Percentiles rank a stretch among this genome's conserved stretches.
These are phyloP conservation scores for Rallus limicola DNA, from an alignment of 2,113 vertebrate species.

Conservation along the genomic window DNA sequence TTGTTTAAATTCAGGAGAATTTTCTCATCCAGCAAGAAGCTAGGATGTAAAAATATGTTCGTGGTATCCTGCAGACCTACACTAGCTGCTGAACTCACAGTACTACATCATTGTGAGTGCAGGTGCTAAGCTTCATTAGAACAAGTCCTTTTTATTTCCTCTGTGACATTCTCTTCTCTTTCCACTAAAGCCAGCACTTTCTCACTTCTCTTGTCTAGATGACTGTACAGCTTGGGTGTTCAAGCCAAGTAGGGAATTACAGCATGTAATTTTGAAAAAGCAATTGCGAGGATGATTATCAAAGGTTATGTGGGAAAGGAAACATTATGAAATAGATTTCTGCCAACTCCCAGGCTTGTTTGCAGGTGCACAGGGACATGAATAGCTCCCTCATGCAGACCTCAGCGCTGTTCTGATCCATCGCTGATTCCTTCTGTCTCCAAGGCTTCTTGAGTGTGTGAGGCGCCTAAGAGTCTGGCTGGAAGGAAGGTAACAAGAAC, in stretches of 20 bases:
- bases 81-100: not conserved
- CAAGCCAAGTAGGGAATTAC: not conserved
- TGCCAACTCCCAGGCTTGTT: not conserved
- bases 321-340: not conserved
- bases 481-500: not conserved
- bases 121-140: not conserved
- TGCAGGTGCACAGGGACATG: not conserved
- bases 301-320: constrained; percentile 22
- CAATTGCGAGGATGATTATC: not conserved
- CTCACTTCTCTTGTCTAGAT: not conserved
- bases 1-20: not conserved
- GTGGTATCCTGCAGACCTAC: not conserved
- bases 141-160: not conserved
- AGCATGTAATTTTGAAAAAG: constrained; percentile 24
- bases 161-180: not conserved
- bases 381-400: not conserved
- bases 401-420: not conserved
- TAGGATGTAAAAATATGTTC: not conserved
- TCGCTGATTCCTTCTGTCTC: accelerated
- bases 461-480: not conserved
- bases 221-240: not conserved
- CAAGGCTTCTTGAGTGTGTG: not conserved
- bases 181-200: not conserved
- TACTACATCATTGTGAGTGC: not conserved
- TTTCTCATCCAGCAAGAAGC: not conserved